Base-by-base conservation (phyloP, 2,888 invertebrate species). In the Andrena chrysosceles region DNA sequence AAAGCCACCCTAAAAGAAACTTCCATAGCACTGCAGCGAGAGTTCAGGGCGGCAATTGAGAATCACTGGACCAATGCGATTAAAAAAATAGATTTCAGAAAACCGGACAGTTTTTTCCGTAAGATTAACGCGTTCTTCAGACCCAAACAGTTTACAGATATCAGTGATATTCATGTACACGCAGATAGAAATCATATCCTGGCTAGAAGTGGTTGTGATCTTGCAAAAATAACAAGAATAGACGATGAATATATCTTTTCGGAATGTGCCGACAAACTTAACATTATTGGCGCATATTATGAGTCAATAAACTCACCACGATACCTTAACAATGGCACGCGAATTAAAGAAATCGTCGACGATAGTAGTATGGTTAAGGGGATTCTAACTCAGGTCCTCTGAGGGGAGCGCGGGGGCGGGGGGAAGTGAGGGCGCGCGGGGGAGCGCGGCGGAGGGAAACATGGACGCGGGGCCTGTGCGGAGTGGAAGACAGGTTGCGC, bases 21-120 rank as follows among this genome's bases (percentile, higher is more conserved):
- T 1, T 33, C 8, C 2, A 56, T 13, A 10, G 0, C 23, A 6
- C 23, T 69, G 5, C 8, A 35, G 8, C 0, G 5, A 2, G 56
- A 35, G 1, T 33, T 69, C 3, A 35, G 29, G 31, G 7, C 2
- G 0, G 29, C 67, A 0, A n/a, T 2, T 1, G 52, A 52, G 20
- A 13, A 0, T 16, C 20, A 31, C 31, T 68, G 67, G 67, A 54
- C n/a, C 2, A 54, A 49, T 1, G 23, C 20, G 20, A 59, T 56
- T 1, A 3, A 23, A 69, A 16, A 16, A 56, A 59, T 69, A 16
- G 35, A 69, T 6, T 42, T 26, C 26, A n/a, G 33, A 1, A 16
- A 26, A 20, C 13, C 69, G 4, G 26, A 56, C n/a, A 20, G 33
- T 8, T 67, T 67, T 33, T 69, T 69, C 20, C 69, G 29, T 1